These are phyloP conservation scores for Ichneumoninae sp. DNA, from an alignment of 2,888 invertebrate genomes.

Conservation along the genomic window DNA sequence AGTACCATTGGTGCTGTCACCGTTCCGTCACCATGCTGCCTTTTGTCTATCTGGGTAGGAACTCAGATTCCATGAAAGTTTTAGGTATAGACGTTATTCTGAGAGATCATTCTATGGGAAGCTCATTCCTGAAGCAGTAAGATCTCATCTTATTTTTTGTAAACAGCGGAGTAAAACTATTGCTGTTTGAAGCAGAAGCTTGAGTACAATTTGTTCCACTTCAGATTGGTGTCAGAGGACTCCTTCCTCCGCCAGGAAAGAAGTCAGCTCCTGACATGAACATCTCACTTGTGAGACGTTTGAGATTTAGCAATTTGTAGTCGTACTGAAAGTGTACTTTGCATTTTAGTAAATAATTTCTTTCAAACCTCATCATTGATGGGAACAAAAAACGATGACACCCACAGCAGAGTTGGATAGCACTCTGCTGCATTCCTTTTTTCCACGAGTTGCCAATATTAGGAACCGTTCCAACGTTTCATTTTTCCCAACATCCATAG, in stretches of 20 bases:
- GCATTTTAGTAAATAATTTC: slow-evolving; percentile 8
- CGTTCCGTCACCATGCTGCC: too few species aligned
- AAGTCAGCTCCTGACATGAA: slow-evolving; percentile 92
- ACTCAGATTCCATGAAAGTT: slow-evolving; percentile 95
- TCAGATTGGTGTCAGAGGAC: slow-evolving; percentile 87
- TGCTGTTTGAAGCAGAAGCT: slow-evolving; percentile 82
- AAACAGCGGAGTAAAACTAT: slow-evolving; percentile 83
- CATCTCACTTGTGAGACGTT: slow-evolving; percentile 80
- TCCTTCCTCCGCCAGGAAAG: slow-evolving; percentile 95
- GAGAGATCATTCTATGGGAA: slow-evolving; percentile 88
- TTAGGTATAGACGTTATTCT: slow-evolving; percentile 94
- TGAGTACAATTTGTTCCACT: slow-evolving; percentile 89
- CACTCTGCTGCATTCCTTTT: slow-evolving; percentile 64
- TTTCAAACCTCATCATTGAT: background rate
- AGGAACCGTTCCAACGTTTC: slow-evolving; percentile 88
- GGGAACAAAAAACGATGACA: slow-evolving; percentile 24
- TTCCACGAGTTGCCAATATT: slow-evolving; percentile 86
- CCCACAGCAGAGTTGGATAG: slow-evolving; percentile 66
- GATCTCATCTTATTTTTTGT: slow-evolving; percentile 69
- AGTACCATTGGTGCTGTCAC: too few species aligned
- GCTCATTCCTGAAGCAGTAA: slow-evolving; percentile 75
- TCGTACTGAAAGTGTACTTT: slow-evolving; percentile 75
- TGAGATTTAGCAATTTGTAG: slow-evolving; percentile 82
- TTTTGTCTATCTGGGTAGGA: slow-evolving; percentile 83
- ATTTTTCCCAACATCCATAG: slow-evolving; percentile 69